Evolutionary conservation across 2,797 vertebrate species (phyloP), one percentile per base, ranked within the genome.

Genomic region (Ambastaia sidthimunki): DNA sequence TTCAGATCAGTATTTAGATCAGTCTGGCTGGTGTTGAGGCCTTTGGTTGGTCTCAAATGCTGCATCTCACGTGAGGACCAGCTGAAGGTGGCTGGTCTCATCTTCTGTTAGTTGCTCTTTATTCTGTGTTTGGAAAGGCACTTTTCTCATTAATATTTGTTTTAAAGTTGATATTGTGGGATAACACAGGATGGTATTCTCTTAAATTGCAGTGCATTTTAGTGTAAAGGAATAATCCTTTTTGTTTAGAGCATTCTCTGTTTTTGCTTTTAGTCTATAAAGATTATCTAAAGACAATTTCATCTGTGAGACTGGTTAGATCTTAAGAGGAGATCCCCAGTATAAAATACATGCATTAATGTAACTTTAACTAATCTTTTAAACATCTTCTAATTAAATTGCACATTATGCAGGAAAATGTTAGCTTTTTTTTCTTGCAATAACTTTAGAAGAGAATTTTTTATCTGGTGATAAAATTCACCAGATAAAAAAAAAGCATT

Each of bases 301-400:
- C 19, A 47, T 34, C 9, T 21, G 10, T 71, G 47, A 69, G 63
- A 81, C 7, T 21, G 48, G 21, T 54, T 52, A 34, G 1, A 55
- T 77, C 59, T 48, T 71, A 50, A 57, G 72, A 41, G 69, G 62
- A 67, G 15, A n/a, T 37, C 19, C 13, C 73, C 50, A 41, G 55
- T 63, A 74, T 47, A 54, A 1, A 13, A 59, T 80, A 44, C 50
- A 74, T 21, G 0, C 65, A 70, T 72, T 80, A 67, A 13, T 65
- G 78, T 63, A 80, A 78, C 50, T 68, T 74, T 12, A 55, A 54
- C 47, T 88, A 83, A 85, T 81, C 78, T 86, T 67, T n/a, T 76
- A 57, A 76, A 63, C 2, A 16, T 85, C 11, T 19, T 85, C 11
- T 19, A 84, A 78, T 87, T 75, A 78, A 71, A 77, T 84, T 62